Conservation (phyloP, 2,797 vertebrate genomes). For the Bradypodion pumilum region DNA sequence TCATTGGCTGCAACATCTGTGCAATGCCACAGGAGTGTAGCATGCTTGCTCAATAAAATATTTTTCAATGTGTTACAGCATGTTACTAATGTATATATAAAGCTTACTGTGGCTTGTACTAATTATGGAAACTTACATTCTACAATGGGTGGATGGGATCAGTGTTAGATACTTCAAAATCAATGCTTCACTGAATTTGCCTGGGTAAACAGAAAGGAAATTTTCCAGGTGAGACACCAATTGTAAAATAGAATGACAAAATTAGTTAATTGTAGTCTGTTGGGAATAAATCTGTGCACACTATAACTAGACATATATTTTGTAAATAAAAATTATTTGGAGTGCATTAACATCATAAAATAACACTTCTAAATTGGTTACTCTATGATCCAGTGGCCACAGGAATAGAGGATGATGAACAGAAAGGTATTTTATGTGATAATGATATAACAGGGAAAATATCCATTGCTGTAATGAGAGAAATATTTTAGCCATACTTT, state of each 20-base stretch:
- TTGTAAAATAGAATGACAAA: neutral
- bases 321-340: neutral
- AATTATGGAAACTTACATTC: too few relatives aligned
- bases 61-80: neutral
- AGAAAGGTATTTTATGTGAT: neutral
- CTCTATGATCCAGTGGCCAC: neutral
- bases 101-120: neutral
- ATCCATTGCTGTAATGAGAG: neutral
- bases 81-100: neutral
- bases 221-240: neutral
- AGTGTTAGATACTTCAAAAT: neutral
- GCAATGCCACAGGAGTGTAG: neutral
- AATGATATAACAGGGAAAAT: neutral
- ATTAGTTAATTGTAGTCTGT: slow-evolving; percentile 23
- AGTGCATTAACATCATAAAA: neutral
- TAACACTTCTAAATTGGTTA: neutral
- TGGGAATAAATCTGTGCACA: neutral
- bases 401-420: neutral
- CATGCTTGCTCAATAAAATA: neutral
- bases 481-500: slow-evolving; percentile 23
- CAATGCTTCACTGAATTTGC: neutral
- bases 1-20: neutral
- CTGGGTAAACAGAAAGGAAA: neutral
- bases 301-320: neutral
- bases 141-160: neutral